Base-by-base conservation (phyloP, 2,888 invertebrate species). In the Agrotis segetum region DNA sequence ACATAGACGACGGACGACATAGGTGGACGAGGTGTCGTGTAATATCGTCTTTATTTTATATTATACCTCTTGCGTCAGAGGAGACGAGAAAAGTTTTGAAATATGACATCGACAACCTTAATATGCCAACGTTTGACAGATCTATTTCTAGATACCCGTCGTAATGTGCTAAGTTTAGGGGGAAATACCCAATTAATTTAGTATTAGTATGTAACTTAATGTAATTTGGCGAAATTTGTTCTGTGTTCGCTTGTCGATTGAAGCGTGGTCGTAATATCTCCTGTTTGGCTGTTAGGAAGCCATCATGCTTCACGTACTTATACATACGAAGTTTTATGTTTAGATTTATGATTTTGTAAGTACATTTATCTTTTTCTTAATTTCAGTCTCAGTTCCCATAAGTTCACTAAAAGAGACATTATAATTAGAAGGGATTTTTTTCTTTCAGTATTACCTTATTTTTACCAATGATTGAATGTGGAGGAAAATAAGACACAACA, bases 191-290 rank as follows among this genome's bases (percentile, higher is more conserved):
- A 46, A 53, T 9, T 67, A 56, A 52, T 52, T 62, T 66, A 73
- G 34, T 79, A 65, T 56, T 74, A 74, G 63, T 21, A 69, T 80
- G 68, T 61, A 67, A 58, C 49, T 53, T 58, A 68, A 80, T 74
- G 47, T 67, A 19, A 5, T 49, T n/a, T 61, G 76, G 64, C 61
- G 17, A 77, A 77, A 80, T 80, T 80, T 19, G 17, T 65, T 74
- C 61, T 52, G 52, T 58, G 16, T 47, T 40, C 9, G 40, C 16
- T 14, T 40, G 71, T 52, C 19, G 21, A 59, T 24, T 47, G 16
- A 16, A 46, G 24, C 29, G 60, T 52, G 21, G 47, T 58, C 24
- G 21, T 21, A 19, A 46, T 50, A 66, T 53, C 16, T 50, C 52
- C 19, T 55, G 55, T 24, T 17, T 19, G n/a, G n/a, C 21, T 19